These are phyloP conservation scores for Ethmia dodecea DNA, from an alignment of 2,888 invertebrate species.

Conservation along the genomic window DNA sequence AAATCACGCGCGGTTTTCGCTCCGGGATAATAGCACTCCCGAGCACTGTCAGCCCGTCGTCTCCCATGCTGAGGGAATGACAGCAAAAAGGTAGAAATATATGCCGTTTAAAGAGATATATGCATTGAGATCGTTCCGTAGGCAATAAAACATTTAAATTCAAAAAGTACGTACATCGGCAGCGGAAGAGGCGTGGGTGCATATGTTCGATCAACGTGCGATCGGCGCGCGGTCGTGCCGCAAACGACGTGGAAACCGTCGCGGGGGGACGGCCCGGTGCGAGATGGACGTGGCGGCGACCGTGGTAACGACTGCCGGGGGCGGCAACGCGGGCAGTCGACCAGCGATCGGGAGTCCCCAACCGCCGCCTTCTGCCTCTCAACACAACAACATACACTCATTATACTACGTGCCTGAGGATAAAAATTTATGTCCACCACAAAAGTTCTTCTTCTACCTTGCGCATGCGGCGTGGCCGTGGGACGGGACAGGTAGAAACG, in stretches of 20 bases:
- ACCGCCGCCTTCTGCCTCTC: background rate
- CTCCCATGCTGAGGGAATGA: too few species aligned
- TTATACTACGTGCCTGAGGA: background rate
- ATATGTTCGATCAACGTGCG: background rate
- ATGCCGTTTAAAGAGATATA: too few species aligned
- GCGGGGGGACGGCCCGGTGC: slow-evolving; percentile 1
- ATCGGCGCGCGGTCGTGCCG: background rate
- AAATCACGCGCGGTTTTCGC: background rate
- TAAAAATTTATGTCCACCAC: background rate
- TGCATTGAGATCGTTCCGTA: too few species aligned
- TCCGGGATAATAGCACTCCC: background rate
- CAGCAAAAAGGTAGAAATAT: too few species aligned
- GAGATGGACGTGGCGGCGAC: slow-evolving; percentile 7
- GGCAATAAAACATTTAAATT: slow-evolving; percentile 17
- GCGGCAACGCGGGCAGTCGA: slow-evolving; percentile 1
- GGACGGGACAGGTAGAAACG: too few species aligned
- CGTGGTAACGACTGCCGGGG: background rate
- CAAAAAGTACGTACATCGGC: slow-evolving; percentile 30
- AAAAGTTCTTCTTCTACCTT: background rate
- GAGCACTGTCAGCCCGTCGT: background rate
- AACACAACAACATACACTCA: background rate
- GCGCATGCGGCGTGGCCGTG: background rate
- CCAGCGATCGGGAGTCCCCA: background rate
- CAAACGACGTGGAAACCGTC: slow-evolving; percentile 6
- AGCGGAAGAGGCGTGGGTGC: background rate